A percentile compares a stretch with the other conserved stretches of the same genome.
Conservation (phyloP, 2,113 vertebrate genomes). For the Blennius ocellaris region DNA sequence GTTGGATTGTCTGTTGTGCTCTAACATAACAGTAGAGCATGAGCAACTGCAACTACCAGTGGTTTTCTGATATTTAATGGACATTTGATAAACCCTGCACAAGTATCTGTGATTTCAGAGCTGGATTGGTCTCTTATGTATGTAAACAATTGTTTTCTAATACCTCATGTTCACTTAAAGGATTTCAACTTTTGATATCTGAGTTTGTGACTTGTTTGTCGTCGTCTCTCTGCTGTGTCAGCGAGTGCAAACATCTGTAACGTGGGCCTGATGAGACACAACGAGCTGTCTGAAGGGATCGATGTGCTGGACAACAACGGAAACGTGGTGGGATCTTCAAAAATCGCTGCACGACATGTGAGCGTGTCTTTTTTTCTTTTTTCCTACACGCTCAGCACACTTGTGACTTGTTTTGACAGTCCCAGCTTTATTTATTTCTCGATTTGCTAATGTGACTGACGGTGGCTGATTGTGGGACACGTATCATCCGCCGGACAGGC, state of each 20-base stretch:
- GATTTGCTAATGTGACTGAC: not conserved
- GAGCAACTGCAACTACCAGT: no score
- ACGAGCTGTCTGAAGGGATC: slow-evolving; percentile 93
- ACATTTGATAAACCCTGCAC: not conserved
- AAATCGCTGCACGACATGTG: slow-evolving; percentile 94
- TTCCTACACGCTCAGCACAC: not conserved
- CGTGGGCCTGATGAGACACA: slow-evolving; percentile 96
- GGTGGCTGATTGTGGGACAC: not conserved
- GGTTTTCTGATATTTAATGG: no score
- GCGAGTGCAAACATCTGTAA: slow-evolving; percentile 98
- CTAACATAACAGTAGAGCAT: no score
- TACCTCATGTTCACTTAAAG: not conserved
- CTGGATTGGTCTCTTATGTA: no score
- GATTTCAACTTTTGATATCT: not conserved
- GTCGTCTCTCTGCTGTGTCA: slow-evolving; percentile 63
- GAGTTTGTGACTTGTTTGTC: not conserved
- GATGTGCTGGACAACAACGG: slow-evolving; percentile 91
- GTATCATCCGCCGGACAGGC: slow-evolving; percentile 6
- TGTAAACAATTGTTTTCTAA: no score
- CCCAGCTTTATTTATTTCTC: not conserved
- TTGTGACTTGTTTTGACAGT: no score
- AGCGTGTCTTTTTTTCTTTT: slow-evolving; percentile 51
- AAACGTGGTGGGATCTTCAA: slow-evolving; percentile 94
- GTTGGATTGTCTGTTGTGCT: no score
- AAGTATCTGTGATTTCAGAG: not conserved